Base-by-base conservation (phyloP, 2,888 invertebrate species). In the Eulithis testata region DNA sequence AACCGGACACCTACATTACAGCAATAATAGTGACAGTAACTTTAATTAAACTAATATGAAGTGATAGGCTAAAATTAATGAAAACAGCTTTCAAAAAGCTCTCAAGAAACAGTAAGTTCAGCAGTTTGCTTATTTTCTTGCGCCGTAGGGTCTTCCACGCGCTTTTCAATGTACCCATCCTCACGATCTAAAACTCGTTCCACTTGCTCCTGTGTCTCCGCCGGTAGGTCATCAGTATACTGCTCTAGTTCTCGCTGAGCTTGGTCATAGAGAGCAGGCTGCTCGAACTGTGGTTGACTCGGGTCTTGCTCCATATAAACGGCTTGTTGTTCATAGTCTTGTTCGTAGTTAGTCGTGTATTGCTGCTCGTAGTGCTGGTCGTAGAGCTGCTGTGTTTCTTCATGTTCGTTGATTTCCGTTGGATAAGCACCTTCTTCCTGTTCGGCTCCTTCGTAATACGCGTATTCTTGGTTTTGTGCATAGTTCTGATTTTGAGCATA, bases 281-380 rank as follows among this genome's bases (percentile, higher is more conserved):
- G 63, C 14, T 66, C 70, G 36, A 64, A 68, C 52, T 75, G 67
- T n/a, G 66, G 65, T 53, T 66, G 65, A 21, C 11, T 50, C 11
- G 63, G 50, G 12, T 73, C 63, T 52, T 71, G 71, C 37, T 72
- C 73, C 49, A 58, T 64, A 12, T 75, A 73, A 58, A 69, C 71
- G 11, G 78, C 68, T 61, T 71, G 69, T 37, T 74, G 68, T 52
- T 73, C 69, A 66, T 80, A 79, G 27, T 62, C 72, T 61, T 77
- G 66, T 66, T 73, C 73, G 36, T 74, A 68, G 51, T 71, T 60
- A 54, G 64, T 65, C 5, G 68, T 63, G 71, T 90, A 89, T 72
- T 91, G 89, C 66, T 89, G 82, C 67, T 84, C 83, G 61, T 90
- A 90, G 70, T 72, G 81, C 65, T 81, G 88, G 70, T 91, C 90